Conservation (phyloP, 2,888 invertebrate species). For the Pterostichus madidus region DNA sequence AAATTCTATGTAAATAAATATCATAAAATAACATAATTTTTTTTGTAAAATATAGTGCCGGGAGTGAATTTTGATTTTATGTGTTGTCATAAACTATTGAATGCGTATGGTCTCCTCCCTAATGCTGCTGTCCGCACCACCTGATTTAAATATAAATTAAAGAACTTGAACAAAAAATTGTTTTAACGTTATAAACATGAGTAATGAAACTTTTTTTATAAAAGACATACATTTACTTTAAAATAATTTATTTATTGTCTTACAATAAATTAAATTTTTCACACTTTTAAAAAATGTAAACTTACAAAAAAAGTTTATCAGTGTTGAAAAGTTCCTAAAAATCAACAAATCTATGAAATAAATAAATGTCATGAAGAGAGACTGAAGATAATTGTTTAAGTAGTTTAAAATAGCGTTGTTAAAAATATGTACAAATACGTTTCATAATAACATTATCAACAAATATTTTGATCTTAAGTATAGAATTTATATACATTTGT, state of each 20-base stretch:
- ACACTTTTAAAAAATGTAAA: constrained; percentile 15
- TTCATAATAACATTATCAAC: constrained; percentile 46
- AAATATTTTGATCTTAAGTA: constrained; percentile 37
- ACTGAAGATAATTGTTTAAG: constrained; percentile 33
- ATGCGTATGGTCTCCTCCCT: too few species aligned
- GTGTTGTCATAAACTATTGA: too few species aligned
- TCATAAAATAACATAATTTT: too few species aligned
- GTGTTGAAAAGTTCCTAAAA: constrained; percentile 8
- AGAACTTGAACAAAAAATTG: too few species aligned
- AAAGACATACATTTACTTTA: constrained; percentile 17
- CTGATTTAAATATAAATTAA: too few species aligned
- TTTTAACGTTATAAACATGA: neutral
- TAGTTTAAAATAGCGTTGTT: constrained; percentile 33
- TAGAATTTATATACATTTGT: constrained; percentile 39
- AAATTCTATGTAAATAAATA: too few species aligned
- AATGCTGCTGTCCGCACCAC: too few species aligned
- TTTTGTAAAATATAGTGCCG: too few species aligned
- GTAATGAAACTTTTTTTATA: neutral
- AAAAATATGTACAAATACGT: constrained; percentile 52
- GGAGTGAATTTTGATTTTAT: too few species aligned
- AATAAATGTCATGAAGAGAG: constrained; percentile 49
- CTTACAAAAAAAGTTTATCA: constrained; percentile 32
- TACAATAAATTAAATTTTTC: constrained; percentile 43
- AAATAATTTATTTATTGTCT: constrained; percentile 56
- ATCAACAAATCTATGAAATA: constrained; percentile 37